These are phyloP conservation scores for Heptranchias perlo DNA, from an alignment of 2,113 vertebrate species.

Conservation along the genomic window DNA sequence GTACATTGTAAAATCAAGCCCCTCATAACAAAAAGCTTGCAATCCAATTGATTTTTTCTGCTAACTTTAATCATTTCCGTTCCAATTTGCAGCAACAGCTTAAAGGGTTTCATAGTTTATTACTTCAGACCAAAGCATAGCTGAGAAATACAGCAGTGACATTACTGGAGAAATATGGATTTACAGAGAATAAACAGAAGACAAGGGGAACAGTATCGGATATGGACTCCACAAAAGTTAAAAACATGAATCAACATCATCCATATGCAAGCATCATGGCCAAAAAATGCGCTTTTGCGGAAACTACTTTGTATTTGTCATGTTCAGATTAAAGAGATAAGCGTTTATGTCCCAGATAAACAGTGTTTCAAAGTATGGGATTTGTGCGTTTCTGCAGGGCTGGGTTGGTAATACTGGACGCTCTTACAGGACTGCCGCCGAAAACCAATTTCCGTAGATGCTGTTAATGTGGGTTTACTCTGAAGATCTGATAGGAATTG, in stretches of 20 bases:
- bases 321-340: background rate
- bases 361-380: background rate
- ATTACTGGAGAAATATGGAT: background rate
- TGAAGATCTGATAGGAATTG: background rate
- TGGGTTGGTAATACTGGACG: background rate
- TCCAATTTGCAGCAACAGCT: conserved; percentile 27
- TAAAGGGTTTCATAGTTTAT: conserved; percentile 21
- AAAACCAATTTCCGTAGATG: background rate
- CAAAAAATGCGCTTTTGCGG: background rate
- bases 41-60: background rate
- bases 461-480: background rate
- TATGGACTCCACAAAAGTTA: background rate
- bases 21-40: background rate
- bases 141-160: background rate
- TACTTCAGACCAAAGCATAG: background rate
- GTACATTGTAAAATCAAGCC: background rate
- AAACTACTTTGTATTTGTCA: background rate
- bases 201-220: background rate
- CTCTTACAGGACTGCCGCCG: background rate
- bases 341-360: too few relatives aligned
- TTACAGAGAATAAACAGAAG: background rate
- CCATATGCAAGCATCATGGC: background rate
- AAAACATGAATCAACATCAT: background rate
- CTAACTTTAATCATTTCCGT: conserved; percentile 14
- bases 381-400: background rate